These are phyloP conservation scores for Sandelia bainsii DNA, from an alignment of 2,797 vertebrate species.

Conservation along the genomic window DNA sequence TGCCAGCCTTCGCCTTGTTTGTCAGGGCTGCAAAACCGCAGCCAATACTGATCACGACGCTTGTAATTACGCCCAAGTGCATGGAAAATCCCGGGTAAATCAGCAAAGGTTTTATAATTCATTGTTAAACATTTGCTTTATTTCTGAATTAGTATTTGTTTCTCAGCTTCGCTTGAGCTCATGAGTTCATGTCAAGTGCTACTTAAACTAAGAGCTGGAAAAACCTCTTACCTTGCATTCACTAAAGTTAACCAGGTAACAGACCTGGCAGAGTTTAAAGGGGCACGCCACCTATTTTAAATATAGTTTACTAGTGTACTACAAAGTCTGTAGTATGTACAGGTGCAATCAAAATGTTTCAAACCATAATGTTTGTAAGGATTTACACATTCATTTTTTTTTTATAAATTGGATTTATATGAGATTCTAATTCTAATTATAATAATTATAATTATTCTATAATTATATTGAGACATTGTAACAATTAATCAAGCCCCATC, in stretches of 20 bases:
- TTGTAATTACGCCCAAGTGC: neutral
- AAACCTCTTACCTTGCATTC: constrained; percentile 38
- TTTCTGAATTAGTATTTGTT: constrained; percentile 14
- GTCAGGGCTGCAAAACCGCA: constrained; percentile 19
- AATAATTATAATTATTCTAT: too few species aligned
- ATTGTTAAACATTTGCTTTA: neutral
- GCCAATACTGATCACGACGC: neutral
- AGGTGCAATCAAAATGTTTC: too few species aligned
- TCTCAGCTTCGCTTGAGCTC: constrained; percentile 28
- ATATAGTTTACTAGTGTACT: too few species aligned
- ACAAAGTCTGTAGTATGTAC: too few species aligned
- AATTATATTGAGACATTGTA: too few species aligned
- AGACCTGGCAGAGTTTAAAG: neutral
- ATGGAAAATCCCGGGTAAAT: neutral
- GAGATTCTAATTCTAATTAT: too few species aligned
- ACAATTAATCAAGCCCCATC: too few species aligned
- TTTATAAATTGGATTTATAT: too few species aligned
- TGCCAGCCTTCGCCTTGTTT: constrained; percentile 23
- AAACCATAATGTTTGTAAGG: too few species aligned
- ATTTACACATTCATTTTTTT: too few species aligned
- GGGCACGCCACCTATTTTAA: neutral
- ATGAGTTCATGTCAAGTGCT: constrained; percentile 57
- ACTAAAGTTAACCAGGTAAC: constrained; percentile 38
- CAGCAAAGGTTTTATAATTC: neutral
- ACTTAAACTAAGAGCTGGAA: constrained; percentile 43